Evolutionary conservation across 2,113 vertebrate genomes (phyloP), one percentile per base, ranked within the genome.

Genomic region (Hippocampus abdominalis): DNA sequence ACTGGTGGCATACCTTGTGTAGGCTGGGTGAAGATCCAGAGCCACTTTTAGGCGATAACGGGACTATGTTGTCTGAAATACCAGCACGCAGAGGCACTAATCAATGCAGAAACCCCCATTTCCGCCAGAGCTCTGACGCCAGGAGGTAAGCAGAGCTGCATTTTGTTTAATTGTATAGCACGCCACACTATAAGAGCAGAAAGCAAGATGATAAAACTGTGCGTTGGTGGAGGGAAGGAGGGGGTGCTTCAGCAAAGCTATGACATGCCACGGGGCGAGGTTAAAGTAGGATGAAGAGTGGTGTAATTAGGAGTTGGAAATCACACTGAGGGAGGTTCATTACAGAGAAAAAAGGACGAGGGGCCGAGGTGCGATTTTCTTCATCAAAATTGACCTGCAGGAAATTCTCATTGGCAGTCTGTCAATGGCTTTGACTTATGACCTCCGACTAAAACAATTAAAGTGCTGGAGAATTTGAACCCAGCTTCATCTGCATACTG

Each of bases 261-360:
- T 62, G 53, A 54, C 71, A 67, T 64, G 59, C 66, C 72, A 75
- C 23, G 23, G 63, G 62, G 77, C 80, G 59, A 81, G 74, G 36
- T 57, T 76, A 60, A 68, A 79, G 65, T 56, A 36, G 57, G 48
- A 69, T 51, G 61, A 67, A 66, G 69, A 78, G 69, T 75, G 51
- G 25, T 75, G 71, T 77, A 61, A 82, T 85, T 80, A 84, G 63
- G 23, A 64, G 56, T 27, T 63, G 72, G 69, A 74, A 70, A 68
- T 53, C 49, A 44, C 36, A 63, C 32, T 27, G 29, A 56, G 73
- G 49, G 32, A 49, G 63, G 71, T 46, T 25, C 59, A 18, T 78
- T 74, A 74, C 51, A 69, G 39, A 29, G 64, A 71, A 42, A 0
- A 59, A 16, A 72, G 1, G 11, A 62, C 39, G 51, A 44, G 20